Conservation (phyloP, 2,113 vertebrate genomes). For the Tricholaema leucomelas region DNA sequence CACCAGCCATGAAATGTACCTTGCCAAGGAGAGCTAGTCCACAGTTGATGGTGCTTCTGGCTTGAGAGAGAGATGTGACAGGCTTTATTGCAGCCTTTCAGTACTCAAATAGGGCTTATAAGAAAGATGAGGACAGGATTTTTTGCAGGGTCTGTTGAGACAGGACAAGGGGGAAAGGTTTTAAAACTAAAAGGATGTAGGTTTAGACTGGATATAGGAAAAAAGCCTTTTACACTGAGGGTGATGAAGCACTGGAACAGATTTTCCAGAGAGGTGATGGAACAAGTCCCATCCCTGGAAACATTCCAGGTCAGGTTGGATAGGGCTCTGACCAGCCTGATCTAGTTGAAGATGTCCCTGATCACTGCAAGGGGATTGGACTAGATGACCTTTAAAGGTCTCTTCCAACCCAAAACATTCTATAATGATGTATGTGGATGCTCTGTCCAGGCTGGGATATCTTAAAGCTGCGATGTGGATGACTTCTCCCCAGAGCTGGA, state of each 20-base stretch:
- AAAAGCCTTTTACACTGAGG: neutral
- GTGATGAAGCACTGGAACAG: neutral
- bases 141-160: neutral
- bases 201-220: no score
- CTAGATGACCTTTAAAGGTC: neutral
- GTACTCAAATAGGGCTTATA: neutral
- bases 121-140: neutral
- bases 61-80: neutral
- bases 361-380: neutral
- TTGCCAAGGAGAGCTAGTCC: neutral
- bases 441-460: neutral
- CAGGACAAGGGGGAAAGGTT: neutral
- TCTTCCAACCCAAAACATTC: neutral
- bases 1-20: accelerated
- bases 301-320: neutral
- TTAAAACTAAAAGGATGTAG: neutral
- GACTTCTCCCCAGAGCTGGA: neutral
- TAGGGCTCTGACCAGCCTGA: neutral
- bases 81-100: neutral
- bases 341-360: neutral
- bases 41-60: accelerated
- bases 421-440: neutral
- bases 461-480: neutral
- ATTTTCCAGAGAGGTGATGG: neutral
- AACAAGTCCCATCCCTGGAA: neutral